phyloP scores from a whole-genome alignment of 2,113 vertebrate genomes.

The Callipepla californica region DNA sequence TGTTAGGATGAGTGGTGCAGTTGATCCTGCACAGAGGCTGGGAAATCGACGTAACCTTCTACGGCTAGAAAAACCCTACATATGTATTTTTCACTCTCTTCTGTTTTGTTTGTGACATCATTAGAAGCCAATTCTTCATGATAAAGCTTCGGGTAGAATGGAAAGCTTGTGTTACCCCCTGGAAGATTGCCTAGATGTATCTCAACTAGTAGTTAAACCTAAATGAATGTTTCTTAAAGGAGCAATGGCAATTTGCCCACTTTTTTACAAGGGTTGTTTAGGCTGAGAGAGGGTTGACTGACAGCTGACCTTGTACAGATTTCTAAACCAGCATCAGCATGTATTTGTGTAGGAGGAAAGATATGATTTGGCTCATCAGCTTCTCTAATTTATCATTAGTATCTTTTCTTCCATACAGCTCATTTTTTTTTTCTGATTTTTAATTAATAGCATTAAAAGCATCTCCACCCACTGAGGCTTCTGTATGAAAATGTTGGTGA shows the following conservation, averaged over 20 bases:
- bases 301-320: constrained; percentile 8
- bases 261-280: not conserved
- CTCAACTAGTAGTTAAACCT: not conserved
- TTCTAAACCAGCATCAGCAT: not conserved
- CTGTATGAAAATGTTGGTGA: constrained; percentile 43
- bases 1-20: not conserved
- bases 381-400: not conserved
- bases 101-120: not conserved
- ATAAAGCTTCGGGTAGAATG: not conserved
- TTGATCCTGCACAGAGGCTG: not conserved
- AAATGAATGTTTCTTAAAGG: not conserved
- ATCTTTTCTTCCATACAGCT: not conserved
- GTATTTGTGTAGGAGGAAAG: constrained; percentile 30
- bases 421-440: constrained; percentile 11
- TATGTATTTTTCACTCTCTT: not conserved
- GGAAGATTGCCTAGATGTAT: constrained; percentile 31
- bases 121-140: not conserved
- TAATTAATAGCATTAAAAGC: constrained; percentile 57
- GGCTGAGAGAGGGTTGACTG: not conserved
- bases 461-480: constrained; percentile 49
- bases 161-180: constrained; percentile 5
- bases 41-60: not conserved
- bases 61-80: not conserved
- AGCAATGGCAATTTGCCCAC: constrained; percentile 28
- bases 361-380: constrained; percentile 12